Conservation (phyloP, 2,113 vertebrate species). For the Aptenodytes patagonicus region DNA sequence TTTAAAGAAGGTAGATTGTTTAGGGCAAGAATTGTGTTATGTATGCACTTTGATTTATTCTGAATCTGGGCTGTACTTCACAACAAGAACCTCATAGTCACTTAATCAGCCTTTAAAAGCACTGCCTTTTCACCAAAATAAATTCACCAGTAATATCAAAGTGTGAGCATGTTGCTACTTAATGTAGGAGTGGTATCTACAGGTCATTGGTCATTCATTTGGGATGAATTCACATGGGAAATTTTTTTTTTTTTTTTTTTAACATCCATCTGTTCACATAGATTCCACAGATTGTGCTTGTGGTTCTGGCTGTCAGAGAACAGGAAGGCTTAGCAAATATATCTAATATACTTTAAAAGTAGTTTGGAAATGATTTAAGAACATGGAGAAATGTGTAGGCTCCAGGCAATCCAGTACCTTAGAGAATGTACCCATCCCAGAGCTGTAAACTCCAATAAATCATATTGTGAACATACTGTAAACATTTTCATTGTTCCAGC, state of each 20-base stretch:
- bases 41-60: background rate
- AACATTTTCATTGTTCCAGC: slow-evolving; percentile 56
- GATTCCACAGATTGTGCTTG: slow-evolving; percentile 20
- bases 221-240: background rate
- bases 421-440: slow-evolving; percentile 31
- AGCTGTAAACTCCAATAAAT: slow-evolving; percentile 65
- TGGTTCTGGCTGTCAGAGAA: slow-evolving; percentile 45
- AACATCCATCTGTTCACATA: slow-evolving; percentile 29
- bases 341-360: slow-evolving; percentile 40
- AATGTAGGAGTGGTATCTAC: background rate
- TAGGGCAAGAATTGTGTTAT: background rate
- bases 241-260: background rate
- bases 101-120: background rate
- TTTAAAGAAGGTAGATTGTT: background rate
- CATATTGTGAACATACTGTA: slow-evolving; percentile 43
- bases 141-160: background rate
- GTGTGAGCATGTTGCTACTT: background rate
- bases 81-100: background rate
- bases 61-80: background rate
- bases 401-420: slow-evolving; percentile 51
- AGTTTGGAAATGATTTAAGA: slow-evolving; percentile 42
- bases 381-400: slow-evolving; percentile 46
- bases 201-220: background rate
- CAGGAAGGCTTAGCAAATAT: slow-evolving; percentile 38
- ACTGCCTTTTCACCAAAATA: background rate